Evolutionary conservation across 2,113 vertebrate species (phyloP).

Genomic region (Chaetops frenatus): DNA sequence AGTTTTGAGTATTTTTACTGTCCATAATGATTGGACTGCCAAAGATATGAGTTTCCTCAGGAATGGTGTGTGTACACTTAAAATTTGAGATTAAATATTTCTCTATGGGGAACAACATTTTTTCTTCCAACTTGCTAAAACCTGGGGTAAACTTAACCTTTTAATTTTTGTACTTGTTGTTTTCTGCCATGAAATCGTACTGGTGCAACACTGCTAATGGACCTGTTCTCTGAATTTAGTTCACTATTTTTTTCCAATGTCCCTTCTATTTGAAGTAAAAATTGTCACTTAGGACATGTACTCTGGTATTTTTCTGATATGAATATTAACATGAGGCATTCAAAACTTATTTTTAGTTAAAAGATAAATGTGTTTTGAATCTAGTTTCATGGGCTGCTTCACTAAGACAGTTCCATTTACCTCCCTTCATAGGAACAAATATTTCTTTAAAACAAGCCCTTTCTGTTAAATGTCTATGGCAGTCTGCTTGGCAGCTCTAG

Average conservation of each 20-base stretch:
- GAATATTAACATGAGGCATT: neutral
- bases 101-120: neutral
- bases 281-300: neutral
- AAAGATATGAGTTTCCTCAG: neutral
- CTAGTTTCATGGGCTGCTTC: neutral
- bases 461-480: slow-evolving; percentile 50
- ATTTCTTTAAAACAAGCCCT: neutral
- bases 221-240: neutral
- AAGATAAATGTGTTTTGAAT: neutral
- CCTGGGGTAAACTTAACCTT: neutral
- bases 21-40: neutral
- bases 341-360: neutral
- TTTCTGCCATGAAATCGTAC: neutral
- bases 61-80: neutral
- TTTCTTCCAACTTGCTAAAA: neutral
- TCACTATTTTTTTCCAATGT: neutral
- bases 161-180: neutral
- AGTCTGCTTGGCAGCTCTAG: slow-evolving; percentile 49
- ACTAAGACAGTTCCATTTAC: neutral
- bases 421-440: neutral
- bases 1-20: neutral
- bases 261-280: neutral
- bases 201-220: neutral
- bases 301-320: neutral
- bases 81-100: neutral